Evolutionary conservation across 2,888 invertebrate genomes (phyloP).

Genomic region (Buathra laborator): DNA sequence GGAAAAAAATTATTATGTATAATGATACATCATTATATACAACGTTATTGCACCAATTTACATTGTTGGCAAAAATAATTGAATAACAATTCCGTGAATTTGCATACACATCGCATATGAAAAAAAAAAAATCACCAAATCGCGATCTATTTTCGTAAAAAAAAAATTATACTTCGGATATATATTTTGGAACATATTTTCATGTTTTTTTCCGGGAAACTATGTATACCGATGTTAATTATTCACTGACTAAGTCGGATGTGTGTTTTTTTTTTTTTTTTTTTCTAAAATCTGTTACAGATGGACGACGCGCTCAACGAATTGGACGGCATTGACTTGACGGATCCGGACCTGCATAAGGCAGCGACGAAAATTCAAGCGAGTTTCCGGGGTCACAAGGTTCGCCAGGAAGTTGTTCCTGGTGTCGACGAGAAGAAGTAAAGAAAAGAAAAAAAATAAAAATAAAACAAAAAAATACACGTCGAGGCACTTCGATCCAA

Average conservation of each 20-base stretch:
- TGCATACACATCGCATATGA: no score
- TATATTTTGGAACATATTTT: no score
- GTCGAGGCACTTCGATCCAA: slow-evolving; percentile 10
- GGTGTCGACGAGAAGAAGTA: slow-evolving; percentile 77
- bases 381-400: slow-evolving; percentile 96
- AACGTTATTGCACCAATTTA: no score
- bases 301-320: slow-evolving; percentile 87
- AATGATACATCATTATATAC: no score
- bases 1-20: no score
- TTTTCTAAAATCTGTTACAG: slow-evolving; percentile 76
- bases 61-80: no score
- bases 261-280: neutral
- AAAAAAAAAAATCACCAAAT: no score
- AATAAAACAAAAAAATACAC: slow-evolving; percentile 1
- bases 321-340: slow-evolving; percentile 92
- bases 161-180: no score
- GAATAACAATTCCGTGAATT: no score
- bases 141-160: no score
- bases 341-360: slow-evolving; percentile 94
- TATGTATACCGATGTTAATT: neutral
- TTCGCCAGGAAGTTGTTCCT: slow-evolving; percentile 89
- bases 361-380: slow-evolving; percentile 97
- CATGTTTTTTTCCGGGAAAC: no score
- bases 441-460: slow-evolving; percentile 45
- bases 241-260: neutral